Evolutionary conservation across 37 sponge, comb jelly and placozoan species (phyloP).

Genomic region (Petrosia ficiformis): DNA sequence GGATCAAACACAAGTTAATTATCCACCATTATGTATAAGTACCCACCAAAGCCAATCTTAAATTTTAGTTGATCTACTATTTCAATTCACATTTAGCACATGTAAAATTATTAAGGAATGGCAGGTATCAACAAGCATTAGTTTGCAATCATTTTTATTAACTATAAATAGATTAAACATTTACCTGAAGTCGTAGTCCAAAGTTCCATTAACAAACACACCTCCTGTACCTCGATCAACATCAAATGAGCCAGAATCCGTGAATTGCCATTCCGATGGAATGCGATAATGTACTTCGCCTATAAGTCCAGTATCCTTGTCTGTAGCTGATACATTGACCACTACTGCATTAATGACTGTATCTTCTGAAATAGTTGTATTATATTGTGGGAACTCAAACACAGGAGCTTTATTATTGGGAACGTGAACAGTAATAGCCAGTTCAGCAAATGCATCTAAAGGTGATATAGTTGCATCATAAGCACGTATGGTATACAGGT

Average conservation of each 20-base stretch:
- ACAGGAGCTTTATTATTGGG: slow-evolving; percentile 40
- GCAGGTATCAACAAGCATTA: too few species aligned
- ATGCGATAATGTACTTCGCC: slow-evolving; percentile 57
- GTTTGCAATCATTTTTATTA: too few species aligned
- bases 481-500: slow-evolving; percentile 30
- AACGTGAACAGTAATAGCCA: slow-evolving; percentile 47
- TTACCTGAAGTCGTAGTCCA: slow-evolving; percentile 65
- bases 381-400: slow-evolving; percentile 33
- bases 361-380: slow-evolving; percentile 37
- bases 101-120: not conserved
- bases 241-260: slow-evolving; percentile 58
- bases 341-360: slow-evolving; percentile 16
- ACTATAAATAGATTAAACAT: not conserved
- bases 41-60: not conserved
- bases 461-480: slow-evolving; percentile 28
- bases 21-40: not conserved
- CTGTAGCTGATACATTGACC: slow-evolving; percentile 36
- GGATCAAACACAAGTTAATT: not conserved
- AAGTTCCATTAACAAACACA: slow-evolving; percentile 17
- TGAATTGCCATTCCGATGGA: slow-evolving; percentile 28
- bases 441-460: not conserved
- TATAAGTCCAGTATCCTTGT: slow-evolving; percentile 42
- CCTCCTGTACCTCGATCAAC: slow-evolving; percentile 48
- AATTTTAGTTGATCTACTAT: too few species aligned
- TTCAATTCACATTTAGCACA: too few species aligned